Evolutionary conservation across 2,888 invertebrate genomes (phyloP).

Genomic region (Oasisia sp.): DNA sequence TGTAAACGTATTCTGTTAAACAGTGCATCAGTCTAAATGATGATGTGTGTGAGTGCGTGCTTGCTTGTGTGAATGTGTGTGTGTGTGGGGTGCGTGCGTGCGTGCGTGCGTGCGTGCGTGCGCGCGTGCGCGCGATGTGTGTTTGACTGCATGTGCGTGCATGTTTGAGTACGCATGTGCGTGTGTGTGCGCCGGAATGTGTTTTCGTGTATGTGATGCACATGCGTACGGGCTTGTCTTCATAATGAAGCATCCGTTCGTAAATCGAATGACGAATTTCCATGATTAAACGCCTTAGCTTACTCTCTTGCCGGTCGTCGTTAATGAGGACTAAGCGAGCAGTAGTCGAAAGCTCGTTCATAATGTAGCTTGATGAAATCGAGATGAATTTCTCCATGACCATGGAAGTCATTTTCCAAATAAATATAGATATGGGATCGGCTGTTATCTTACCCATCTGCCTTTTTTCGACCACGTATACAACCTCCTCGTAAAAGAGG

Average conservation of each 20-base stretch:
- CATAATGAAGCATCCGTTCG: neutral
- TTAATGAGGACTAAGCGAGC: no score
- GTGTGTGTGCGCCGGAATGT: neutral
- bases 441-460: conserved; percentile 8
- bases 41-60: neutral
- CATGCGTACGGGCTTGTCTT: neutral
- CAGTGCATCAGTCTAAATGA: no score
- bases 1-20: no score
- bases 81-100: neutral
- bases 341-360: no score
- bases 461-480: neutral
- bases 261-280: neutral
- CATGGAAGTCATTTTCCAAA: no score
- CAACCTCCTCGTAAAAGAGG: conserved; percentile 5
- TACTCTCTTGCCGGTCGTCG: no score
- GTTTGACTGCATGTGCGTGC: neutral
- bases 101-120: neutral
- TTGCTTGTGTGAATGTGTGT: no score
- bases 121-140: neutral
- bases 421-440: neutral
- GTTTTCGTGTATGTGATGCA: neutral
- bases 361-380: no score
- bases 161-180: neutral
- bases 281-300: no score
- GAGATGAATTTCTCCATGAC: no score